phyloP scores from a whole-genome alignment of 2,888 invertebrate genomes.

The Ophraella communa region DNA sequence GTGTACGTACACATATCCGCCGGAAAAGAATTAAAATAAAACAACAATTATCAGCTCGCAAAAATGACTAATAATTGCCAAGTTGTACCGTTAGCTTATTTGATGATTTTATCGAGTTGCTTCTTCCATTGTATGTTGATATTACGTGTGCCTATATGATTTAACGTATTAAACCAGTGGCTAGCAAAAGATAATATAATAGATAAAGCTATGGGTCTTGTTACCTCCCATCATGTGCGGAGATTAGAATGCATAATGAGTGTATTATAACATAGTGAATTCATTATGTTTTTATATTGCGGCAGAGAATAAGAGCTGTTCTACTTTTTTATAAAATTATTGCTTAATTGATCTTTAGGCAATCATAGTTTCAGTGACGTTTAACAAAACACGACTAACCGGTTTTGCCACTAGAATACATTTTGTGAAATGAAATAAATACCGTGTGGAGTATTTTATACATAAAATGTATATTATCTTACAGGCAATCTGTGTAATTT shows the following conservation, averaged over 20 bases:
- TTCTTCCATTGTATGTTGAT: constrained; percentile 19
- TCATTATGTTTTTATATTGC: not conserved
- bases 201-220: not conserved
- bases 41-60: constrained; percentile 29
- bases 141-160: no score
- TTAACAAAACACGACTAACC: not conserved
- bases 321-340: not conserved
- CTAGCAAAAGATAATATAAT: not conserved
- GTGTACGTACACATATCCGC: constrained; percentile 21
- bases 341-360: not conserved
- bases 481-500: no score
- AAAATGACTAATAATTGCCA: constrained; percentile 31
- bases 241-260: not conserved
- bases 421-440: no score
- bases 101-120: constrained; percentile 2
- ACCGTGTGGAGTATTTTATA: no score
- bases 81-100: constrained; percentile 21
- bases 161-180: not conserved
- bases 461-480: no score
- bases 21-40: constrained; percentile 36
- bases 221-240: not conserved
- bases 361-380: not conserved
- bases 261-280: not conserved
- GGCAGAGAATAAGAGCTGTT: not conserved
- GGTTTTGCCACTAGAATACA: no score